Evolutionary conservation across 2,888 invertebrate genomes (phyloP), one percentile per base, ranked within the genome.

Genomic region (Patella ulyssiponensis): DNA sequence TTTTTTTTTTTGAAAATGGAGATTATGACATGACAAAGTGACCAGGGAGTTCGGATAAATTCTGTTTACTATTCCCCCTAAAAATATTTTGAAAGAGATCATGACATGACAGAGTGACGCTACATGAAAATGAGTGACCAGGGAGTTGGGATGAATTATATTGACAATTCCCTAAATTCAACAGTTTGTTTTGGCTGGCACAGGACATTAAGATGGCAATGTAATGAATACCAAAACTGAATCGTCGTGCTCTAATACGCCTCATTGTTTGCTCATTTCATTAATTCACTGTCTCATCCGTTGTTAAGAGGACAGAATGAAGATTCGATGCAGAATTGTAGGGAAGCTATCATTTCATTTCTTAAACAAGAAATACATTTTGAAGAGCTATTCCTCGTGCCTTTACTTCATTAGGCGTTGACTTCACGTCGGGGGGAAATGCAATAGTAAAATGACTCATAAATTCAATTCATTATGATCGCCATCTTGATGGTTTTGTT

Each of bases 401-500:
- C 64, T 20, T 64, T 64, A 64, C 14, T 64, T 64, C 23, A 64
- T 64, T 64, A 64, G 64, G 64, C 20, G 20, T 23, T 64, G 64
- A 64, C 64, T 64, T 64, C 12, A 64, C 64, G 23, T 64, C 44
- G 44, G 44, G 44, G 9, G 44, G 44, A 44, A 44, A 23, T 64
- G 23, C 23, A 64, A 64, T 64, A 23, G 20, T 64, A 12, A 20
- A 20, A 64, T 64, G 64, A 64, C 20, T 64, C 64, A 64, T 64
- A 64, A 64, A 64, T 64, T 64, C 64, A 64, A 64, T 64, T 64
- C 64, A 64, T 64, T 64, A 64, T 64, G 44, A 44, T 44, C 44
- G 44, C 1, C 7, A 44, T 44, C 44, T 44, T 9, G 44, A 44
- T 44, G 44, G 44, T 44, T 7, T 44, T 9, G 44, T 44, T 7